Evolutionary conservation across 2,113 vertebrate species (phyloP).

Genomic region (Cathartes aura): DNA sequence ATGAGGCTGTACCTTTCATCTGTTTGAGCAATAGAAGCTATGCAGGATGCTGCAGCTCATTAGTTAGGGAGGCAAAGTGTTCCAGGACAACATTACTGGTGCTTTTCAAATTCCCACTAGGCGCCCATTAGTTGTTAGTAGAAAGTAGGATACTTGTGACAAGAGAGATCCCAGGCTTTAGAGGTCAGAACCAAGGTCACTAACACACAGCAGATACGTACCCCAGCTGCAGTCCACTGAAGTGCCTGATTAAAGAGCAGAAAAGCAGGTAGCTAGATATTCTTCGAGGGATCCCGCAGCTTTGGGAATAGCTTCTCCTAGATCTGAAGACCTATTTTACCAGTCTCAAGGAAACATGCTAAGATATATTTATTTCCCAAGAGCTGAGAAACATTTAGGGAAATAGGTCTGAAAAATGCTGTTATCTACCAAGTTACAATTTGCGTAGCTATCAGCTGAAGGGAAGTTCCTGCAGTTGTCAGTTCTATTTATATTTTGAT

Average conservation of each 20-base stretch:
- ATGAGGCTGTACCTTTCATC: not conserved
- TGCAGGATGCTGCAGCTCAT: constrained; percentile 16
- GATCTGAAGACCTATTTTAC: not conserved
- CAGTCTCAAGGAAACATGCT: not conserved
- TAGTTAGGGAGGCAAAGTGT: not conserved
- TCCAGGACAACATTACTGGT: not conserved
- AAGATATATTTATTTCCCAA: not conserved
- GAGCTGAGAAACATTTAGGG: not conserved
- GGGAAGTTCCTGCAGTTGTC: not conserved
- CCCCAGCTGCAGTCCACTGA: not conserved
- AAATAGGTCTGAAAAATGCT: not conserved
- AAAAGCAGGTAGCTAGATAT: not conserved
- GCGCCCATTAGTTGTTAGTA: not conserved
- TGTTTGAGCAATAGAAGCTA: not conserved
- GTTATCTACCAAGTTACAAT: not conserved
- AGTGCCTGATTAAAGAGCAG: not conserved
- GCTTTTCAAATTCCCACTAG: constrained; percentile 8
- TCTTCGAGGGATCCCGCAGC: not conserved
- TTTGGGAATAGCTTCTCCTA: not conserved
- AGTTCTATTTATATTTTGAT: not conserved
- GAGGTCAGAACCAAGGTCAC: constrained; percentile 25
- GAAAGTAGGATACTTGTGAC: not conserved
- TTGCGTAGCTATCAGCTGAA: not conserved
- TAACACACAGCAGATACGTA: not conserved
- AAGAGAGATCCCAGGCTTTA: not conserved